Conservation (phyloP, 2,888 invertebrate species). For the Platycnemis pennipes region DNA sequence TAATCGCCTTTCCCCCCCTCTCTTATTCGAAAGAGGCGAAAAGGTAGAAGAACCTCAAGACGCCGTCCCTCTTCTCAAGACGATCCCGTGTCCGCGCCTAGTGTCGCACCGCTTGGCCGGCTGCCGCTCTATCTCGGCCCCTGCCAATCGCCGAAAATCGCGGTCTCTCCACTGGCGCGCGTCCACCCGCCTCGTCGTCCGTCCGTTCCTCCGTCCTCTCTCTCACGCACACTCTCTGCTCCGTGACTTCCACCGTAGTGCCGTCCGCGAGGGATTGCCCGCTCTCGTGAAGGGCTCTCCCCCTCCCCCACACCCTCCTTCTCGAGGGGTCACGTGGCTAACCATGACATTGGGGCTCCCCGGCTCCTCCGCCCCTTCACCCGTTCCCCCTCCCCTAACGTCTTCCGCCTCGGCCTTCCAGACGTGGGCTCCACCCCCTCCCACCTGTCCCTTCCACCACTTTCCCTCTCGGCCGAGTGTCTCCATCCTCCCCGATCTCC, state of each 20-base stretch:
- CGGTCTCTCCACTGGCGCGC: not conserved
- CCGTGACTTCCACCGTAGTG: not conserved
- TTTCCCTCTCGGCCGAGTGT: constrained; percentile 46
- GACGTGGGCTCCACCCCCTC: not conserved
- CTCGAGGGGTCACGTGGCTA: constrained; percentile 57
- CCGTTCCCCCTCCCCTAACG: not conserved
- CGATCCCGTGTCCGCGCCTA: not conserved
- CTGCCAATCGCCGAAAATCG: constrained; percentile 35
- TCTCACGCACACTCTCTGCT: not conserved
- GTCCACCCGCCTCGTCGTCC: not conserved
- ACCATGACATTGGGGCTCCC: constrained; percentile 56
- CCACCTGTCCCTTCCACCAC: not conserved
- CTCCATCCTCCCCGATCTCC: not conserved
- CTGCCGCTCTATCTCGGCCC: constrained; percentile 55
- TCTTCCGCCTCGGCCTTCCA: constrained; percentile 62
- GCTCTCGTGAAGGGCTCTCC: constrained; percentile 37
- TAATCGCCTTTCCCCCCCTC: not conserved
- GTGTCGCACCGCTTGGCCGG: constrained; percentile 41
- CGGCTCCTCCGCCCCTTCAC: not conserved
- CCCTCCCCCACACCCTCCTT: not conserved
- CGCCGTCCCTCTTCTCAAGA: constrained; percentile 5
- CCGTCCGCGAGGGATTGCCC: constrained; percentile 28
- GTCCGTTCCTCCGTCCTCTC: not conserved
- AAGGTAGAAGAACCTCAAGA: constrained; percentile 8
- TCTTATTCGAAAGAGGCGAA: not conserved